Evolutionary conservation across 2,797 vertebrate species (phyloP), one percentile per base, ranked within the genome.

Genomic region (Melanotaenia pygmaea): DNA sequence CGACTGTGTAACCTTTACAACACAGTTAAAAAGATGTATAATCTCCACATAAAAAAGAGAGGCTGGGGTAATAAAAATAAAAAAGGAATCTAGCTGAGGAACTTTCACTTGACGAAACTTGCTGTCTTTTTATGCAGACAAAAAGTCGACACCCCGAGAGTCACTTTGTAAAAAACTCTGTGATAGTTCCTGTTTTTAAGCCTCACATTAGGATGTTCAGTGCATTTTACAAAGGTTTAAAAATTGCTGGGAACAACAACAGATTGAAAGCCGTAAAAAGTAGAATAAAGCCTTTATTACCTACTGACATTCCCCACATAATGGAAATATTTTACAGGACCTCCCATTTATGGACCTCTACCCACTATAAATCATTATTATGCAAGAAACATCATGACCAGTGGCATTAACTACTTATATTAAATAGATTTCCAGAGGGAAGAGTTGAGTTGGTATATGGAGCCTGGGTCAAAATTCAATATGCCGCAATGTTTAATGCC

Each of bases 391-490:
- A 95, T 94, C 93, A 95, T 94, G 93, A 87, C 89, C 81, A 91
- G 77, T 90, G 93, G 93, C 95, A 89, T 96, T 88, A 93, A 93
- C 91, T 94, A 89, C 94, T 95, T 94, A 93, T 94, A 93, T 94
- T 94, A 95, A 90, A 93, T 90, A 95, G 95, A 93, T 94, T 96
- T 94, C 93, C 90, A 91, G 93, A 92, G 95, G 86, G 92, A 95
- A 94, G 93, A 93, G 94, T 94, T 89, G 85, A 95, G 94, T 95
- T 90, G 89, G 94, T 96, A 89, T 95, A 96, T 94, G 95, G 96
- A 95, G 94, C 93, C 95, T 94, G 95, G 95, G 96, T 97, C 93
- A 92, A 96, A 96, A 96, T 96, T 95, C 95, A 96, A 95, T 96
- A 95, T 96, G 95, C 95, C 90, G 94, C 93, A 93, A 94, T 96